phyloP scores from a whole-genome alignment of 2,113 vertebrate species.

The Elachura formosa region DNA sequence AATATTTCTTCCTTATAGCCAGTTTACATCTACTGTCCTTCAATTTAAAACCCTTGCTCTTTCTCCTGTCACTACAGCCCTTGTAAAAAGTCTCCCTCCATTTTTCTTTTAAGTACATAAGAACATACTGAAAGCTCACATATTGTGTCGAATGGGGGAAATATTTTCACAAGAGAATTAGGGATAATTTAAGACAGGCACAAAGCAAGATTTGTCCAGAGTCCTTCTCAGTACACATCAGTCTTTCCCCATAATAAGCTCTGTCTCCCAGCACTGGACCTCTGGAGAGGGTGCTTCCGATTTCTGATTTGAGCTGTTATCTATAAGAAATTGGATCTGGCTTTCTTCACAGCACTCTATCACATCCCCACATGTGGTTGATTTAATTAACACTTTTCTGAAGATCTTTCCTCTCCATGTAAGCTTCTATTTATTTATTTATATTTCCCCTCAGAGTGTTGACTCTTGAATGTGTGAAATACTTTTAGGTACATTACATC shows the following conservation, averaged over 20 bases:
- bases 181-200: background rate
- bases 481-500: slow-evolving; percentile 39
- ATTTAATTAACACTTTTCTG: slow-evolving; percentile 22
- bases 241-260: background rate
- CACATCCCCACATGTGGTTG: background rate
- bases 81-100: background rate
- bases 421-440: slow-evolving; percentile 31
- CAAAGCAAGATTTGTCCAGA: background rate
- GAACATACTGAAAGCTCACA: accelerated
- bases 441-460: slow-evolving; percentile 25
- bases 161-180: background rate
- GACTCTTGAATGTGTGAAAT: slow-evolving; percentile 42
- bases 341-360: background rate
- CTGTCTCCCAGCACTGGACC: background rate
- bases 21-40: background rate
- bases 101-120: background rate
- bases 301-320: background rate
- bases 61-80: background rate
- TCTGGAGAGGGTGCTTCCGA: background rate
- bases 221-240: background rate
- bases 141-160: background rate
- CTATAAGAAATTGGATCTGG: background rate
- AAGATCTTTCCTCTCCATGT: background rate
- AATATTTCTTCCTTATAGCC: background rate
- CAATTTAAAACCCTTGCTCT: background rate